Evolutionary conservation across 2,113 vertebrate species (phyloP), one percentile per base, ranked within the genome.

Genomic region (Cyanistes caeruleus): DNA sequence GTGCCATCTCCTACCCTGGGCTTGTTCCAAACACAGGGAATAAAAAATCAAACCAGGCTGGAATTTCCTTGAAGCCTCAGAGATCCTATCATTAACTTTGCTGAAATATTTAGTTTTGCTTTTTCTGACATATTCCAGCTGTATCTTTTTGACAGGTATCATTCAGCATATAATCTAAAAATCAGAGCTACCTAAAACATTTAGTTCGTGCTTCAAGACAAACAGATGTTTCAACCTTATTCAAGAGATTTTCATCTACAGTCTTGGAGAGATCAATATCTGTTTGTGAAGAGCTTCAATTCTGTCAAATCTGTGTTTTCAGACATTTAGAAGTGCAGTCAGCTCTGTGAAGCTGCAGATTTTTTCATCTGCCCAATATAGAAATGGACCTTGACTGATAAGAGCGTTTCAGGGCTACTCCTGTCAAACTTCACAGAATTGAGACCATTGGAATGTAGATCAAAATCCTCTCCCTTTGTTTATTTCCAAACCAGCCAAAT

Each of bases 291-390:
- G 76, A n/a, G 70, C 41, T 89, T 94, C 28, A 56, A 1, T 69
- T 81, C 83, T 92, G 60, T 69, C 86, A 86, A 56, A 85, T 84
- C 69, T 63, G 16, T 35, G 4, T 78, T 93, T 93, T 76, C 76
- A 92, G 83, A 27, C 49, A 35, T 60, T 92, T 74, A 63, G 48
- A 56, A 81, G n/a, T 44, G 44, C 46, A 81, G 49, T 31, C 52
- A 62, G 56, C 51, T 58, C 53, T 85, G 48, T 78, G 87, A 91
- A 63, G 79, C 84, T 78, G 59, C 49, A 69, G 53, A 63, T 19
- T 49, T 96, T 95, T 88, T 87, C 64, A 92, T 92, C 90, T 92
- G 85, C 64, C 85, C 79, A 13, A 10, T 68, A 60, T 3, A 75
- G 87, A 89, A 95, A 84, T 60, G 79, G 88, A 75, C 76, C 60